Evolutionary conservation across 2,888 invertebrate genomes (phyloP), one percentile per base, ranked within the genome.

Genomic region (Apantesis nais): DNA sequence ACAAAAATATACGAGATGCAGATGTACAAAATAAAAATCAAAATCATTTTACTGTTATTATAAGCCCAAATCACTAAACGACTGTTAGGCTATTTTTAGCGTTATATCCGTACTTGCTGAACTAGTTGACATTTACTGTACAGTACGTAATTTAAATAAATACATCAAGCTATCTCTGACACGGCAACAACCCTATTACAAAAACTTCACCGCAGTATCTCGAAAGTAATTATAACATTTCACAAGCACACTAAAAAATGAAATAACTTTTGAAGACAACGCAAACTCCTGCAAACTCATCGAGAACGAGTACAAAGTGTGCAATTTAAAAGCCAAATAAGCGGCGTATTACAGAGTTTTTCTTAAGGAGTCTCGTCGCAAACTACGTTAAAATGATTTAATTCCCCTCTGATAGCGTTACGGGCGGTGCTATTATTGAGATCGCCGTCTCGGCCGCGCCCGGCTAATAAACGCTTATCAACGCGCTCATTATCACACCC

Each of bases 401-500:
- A 88, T 91, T 93, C 92, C 90, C 93, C 92, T 87, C 81, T 90
- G 94, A 93, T 93, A 93, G 92, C 93, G 92, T 85, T 88, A 89
- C 89, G 86, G 84, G 85, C 85, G 83, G 79, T 83, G 88, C 86
- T 89, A 86, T 90, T 91, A 92, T 91, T 90, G 92, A 90, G 91
- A 88, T 85, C 88, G 90, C 88, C 87, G 84, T 82, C 89, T 86
- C 86, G 86, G 85, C 87, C 89, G 86, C 89, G 88, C 85, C 86
- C 77, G 91, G 90, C 95, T 95, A 95, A 95, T 95, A 95, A 95
- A 95, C 92, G 95, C 95, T 95, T 95, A 95, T 95, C 95, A 95
- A 93, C 93, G 91, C 90, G 89, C 94, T 94, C 94, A 95, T 95
- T 95, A 95, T 95, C 95, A 93, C 95, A 94, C 95, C 95, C 95